A percentile compares a stretch with the other conserved stretches of the same genome.
These are phyloP conservation scores for Harpagoxenus sublaevis DNA, from an alignment of 2,888 invertebrate species.

Conservation along the genomic window DNA sequence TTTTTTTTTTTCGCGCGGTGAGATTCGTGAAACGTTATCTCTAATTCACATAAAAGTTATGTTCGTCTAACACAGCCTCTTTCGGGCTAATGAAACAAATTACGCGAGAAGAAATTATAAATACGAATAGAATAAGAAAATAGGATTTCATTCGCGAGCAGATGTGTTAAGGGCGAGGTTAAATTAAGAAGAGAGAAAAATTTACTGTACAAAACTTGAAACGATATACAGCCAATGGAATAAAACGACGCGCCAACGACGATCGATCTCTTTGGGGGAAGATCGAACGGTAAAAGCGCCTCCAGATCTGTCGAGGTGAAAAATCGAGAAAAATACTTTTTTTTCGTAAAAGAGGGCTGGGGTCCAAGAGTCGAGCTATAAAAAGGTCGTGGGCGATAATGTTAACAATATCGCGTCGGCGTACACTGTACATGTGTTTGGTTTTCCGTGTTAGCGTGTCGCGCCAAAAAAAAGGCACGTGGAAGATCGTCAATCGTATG, in stretches of 20 bases:
- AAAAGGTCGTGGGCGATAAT: slow-evolving; percentile 67
- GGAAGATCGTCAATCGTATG: slow-evolving; percentile 71
- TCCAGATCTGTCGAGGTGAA: slow-evolving; percentile 61
- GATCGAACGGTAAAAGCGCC: slow-evolving; percentile 29
- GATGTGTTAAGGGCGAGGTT: slow-evolving; percentile 20
- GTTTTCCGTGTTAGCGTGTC: slow-evolving; percentile 55
- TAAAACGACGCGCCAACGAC: background rate
- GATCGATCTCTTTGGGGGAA: background rate
- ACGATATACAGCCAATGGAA: slow-evolving; percentile 2
- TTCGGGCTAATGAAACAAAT: background rate
- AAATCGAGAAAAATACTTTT: slow-evolving; percentile 59
- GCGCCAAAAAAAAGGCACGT: slow-evolving; percentile 72
- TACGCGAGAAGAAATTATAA: slow-evolving; percentile 1
- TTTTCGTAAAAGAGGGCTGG: slow-evolving; percentile 17
- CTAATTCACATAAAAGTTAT: slow-evolving; percentile 14
- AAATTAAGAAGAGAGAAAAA: slow-evolving; percentile 13
- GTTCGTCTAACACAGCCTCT: background rate
- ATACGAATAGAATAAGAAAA: slow-evolving; percentile 23
- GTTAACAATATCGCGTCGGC: slow-evolving; percentile 63
- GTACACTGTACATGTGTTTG: slow-evolving; percentile 55
- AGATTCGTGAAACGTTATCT: slow-evolving; percentile 27
- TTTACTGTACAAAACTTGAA: background rate
- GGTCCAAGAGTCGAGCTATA: slow-evolving; percentile 71
- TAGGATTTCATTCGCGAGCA: slow-evolving; percentile 26
- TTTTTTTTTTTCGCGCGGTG: background rate